These are phyloP conservation scores for Trichopoda pennipes DNA, from an alignment of 2,888 invertebrate species.

Conservation along the genomic window DNA sequence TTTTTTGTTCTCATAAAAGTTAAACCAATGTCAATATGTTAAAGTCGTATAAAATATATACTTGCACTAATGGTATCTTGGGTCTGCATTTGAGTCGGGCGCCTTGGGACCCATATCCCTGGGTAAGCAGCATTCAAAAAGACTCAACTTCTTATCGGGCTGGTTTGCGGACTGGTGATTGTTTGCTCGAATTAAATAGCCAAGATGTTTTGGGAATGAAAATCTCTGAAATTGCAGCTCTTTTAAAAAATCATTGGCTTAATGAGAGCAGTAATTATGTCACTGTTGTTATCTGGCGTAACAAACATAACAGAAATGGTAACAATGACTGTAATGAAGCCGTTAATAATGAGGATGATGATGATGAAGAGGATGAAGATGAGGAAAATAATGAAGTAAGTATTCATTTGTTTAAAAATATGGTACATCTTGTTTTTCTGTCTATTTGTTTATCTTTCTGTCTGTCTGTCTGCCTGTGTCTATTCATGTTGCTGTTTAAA, in stretches of 20 bases:
- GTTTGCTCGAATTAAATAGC: slow-evolving; percentile 83
- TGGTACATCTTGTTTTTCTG: not conserved
- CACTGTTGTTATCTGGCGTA: slow-evolving; percentile 79
- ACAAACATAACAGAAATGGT: slow-evolving; percentile 70
- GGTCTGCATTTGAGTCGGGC: slow-evolving; percentile 88
- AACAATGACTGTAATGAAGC: slow-evolving; percentile 44
- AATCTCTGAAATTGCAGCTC: slow-evolving; percentile 78
- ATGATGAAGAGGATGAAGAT: slow-evolving; percentile 48
- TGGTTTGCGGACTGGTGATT: slow-evolving; percentile 87
- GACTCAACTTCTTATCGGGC: slow-evolving; percentile 84
- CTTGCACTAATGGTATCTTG: slow-evolving; percentile 83
- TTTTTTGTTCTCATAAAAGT: slow-evolving; percentile 63
- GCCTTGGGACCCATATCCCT: slow-evolving; percentile 91
- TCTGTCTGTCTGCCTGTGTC: not conserved
- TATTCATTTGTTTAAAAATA: slow-evolving; percentile 1
- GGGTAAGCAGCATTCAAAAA: slow-evolving; percentile 86
- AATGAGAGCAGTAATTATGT: slow-evolving; percentile 76
- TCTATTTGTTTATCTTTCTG: slow-evolving; percentile 23
- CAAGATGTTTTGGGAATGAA: slow-evolving; percentile 78
- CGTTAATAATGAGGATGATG: not conserved
- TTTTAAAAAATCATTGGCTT: slow-evolving; percentile 77
- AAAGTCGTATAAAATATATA: slow-evolving; percentile 78
- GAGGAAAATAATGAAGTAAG: slow-evolving; percentile 66
- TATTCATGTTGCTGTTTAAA: not conserved
- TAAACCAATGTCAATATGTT: slow-evolving; percentile 73